These are phyloP conservation scores for Lycopodina hypogea DNA, from an alignment of 37 sponge, comb jelly and placozoan genomes.

Conservation along the genomic window DNA sequence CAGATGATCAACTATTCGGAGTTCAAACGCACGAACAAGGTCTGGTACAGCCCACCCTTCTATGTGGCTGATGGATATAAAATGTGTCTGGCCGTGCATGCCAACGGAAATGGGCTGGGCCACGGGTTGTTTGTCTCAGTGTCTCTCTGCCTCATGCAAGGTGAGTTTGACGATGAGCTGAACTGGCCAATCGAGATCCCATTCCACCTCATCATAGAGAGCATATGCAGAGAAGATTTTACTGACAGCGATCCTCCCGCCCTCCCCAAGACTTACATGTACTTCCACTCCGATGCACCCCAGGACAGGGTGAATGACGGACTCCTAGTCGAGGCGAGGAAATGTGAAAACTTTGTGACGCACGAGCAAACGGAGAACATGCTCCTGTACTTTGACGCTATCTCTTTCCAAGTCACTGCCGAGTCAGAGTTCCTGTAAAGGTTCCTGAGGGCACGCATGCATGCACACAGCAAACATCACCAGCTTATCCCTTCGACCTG, in stretches of 20 bases:
- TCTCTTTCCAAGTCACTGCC: slow-evolving; percentile 50
- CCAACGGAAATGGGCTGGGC: slow-evolving; percentile 28
- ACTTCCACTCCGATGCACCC: slow-evolving; percentile 46
- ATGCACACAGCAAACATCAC: too few relatives aligned
- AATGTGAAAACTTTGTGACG: slow-evolving; percentile 44
- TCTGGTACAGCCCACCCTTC: slow-evolving; percentile 54
- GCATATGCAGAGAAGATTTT: slow-evolving; percentile 10
- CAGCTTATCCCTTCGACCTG: too few relatives aligned
- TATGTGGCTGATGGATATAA: slow-evolving; percentile 52
- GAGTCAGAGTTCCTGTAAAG: slow-evolving; percentile 51
- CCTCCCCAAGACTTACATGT: slow-evolving; percentile 56
- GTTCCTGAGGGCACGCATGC: too few relatives aligned
- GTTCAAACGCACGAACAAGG: slow-evolving; percentile 36
- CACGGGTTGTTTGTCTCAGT: slow-evolving; percentile 24
- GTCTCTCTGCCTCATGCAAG: slow-evolving; percentile 46
- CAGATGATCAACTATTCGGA: slow-evolving; percentile 61
- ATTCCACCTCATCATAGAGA: slow-evolving; percentile 44
- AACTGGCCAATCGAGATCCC: slow-evolving; percentile 55
- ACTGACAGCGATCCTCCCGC: neutral
- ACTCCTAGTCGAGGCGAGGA: slow-evolving; percentile 35
- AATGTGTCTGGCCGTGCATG: slow-evolving; percentile 49
- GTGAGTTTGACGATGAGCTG: slow-evolving; percentile 48
- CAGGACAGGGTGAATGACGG: slow-evolving; percentile 20
- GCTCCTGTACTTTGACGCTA: slow-evolving; percentile 46
- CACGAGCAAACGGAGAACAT: slow-evolving; percentile 42